A percentile compares a stretch with the other conserved stretches of the same genome.
These are phyloP conservation scores for Pimephales promelas DNA, from an alignment of 2,113 vertebrate genomes.

Conservation along the genomic window DNA sequence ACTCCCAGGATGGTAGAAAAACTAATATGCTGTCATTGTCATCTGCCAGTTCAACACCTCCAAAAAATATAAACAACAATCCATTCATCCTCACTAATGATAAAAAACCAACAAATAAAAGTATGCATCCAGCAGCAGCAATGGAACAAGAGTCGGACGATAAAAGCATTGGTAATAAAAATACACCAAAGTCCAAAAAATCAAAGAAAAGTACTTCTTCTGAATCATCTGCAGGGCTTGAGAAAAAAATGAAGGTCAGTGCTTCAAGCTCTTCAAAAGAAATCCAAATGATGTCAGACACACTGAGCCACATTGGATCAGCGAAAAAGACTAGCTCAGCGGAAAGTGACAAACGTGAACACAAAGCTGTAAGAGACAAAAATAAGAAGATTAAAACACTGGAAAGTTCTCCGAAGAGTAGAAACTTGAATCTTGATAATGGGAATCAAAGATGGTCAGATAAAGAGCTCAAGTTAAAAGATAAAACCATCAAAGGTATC, in stretches of 20 bases:
- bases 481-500: conserved; percentile 54
- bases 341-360: conserved; percentile 59
- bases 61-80: conserved; percentile 51
- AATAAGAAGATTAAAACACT: conserved; percentile 54
- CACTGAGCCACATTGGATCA: conserved; percentile 47
- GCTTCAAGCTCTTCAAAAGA: conserved; percentile 47
- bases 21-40: conserved; percentile 72
- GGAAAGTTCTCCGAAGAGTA: conserved; percentile 41
- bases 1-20: conserved; percentile 62
- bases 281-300: conserved; percentile 59
- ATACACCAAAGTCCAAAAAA: conserved; percentile 34
- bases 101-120: conserved; percentile 40
- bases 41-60: conserved; percentile 60
- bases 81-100: conserved; percentile 45
- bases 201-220: conserved; percentile 56
- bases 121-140: background rate
- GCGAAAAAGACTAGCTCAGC: conserved; percentile 61
- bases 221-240: conserved; percentile 51
- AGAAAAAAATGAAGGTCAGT: conserved; percentile 56
- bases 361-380: conserved; percentile 55
- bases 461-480: conserved; percentile 52
- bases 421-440: conserved; percentile 45
- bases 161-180: conserved; percentile 36
- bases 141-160: conserved; percentile 14
- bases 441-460: conserved; percentile 51